Evolutionary conservation across 2,113 vertebrate genomes (phyloP), one percentile per base, ranked within the genome.

Genomic region (Otocyon megalotis): DNA sequence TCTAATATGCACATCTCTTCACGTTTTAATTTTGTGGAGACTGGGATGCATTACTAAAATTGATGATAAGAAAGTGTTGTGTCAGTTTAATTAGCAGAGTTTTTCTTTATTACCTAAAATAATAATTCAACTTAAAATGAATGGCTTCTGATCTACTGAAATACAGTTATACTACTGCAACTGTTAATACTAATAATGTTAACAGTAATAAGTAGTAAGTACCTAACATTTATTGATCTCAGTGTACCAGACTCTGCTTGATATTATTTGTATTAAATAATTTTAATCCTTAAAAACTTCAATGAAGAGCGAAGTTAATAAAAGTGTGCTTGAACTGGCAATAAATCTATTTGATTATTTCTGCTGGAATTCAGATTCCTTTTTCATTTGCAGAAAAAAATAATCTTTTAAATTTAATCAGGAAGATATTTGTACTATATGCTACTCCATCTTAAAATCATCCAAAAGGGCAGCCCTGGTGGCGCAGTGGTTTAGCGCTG

Each of bases 391-490:
- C 2, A 87, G 96, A 83, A 79, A 6, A 86, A 97, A 88, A 69
- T 28, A 94, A 16, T n/a, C 62, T 80, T 72, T 85, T 69, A 71
- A 88, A 97, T 97, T 92, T 76, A 79, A 89, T 88, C 69, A 84
- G 85, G 37, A 92, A 74, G 0, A 50, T 9, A 58, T 92, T 28
- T 69, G 15, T 17, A 8, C 60, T 81, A 87, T 81, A 90, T 54
- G 77, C 56, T 93, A 93, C 32, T 95, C 30, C 86, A 35, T 94
- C 67, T 94, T 92, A 56, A 76, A 95, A 93, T 90, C 97, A 95
- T 77, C 86, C 84, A 96, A 89, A 7, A 7, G 43, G 43, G 43
- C 7, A 43, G 43, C 43, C 43, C 43, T 43, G 43, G 43, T 43
- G 43, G 43, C 7, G 43, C 43, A 43, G 6, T 43, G 43, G 43